Conservation (phyloP, 2,888 invertebrate species). For the Tinea pellionella region DNA sequence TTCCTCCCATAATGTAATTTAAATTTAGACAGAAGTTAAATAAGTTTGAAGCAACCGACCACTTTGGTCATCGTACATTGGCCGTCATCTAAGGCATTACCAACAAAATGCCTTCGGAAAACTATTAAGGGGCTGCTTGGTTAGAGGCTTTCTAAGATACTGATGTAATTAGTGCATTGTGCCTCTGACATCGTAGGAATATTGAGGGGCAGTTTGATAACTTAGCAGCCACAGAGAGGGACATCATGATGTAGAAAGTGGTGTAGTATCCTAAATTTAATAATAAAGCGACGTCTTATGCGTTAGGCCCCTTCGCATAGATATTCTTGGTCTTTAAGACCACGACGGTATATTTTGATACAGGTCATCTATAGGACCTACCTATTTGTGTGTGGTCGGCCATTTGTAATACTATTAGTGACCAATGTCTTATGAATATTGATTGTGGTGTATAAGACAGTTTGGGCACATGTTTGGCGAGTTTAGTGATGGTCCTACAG, state of each 20-base stretch:
- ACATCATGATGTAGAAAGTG: slow-evolving; percentile 46
- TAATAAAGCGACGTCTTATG: background rate
- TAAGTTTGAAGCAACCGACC: slow-evolving; percentile 20
- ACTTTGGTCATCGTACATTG: slow-evolving; percentile 55
- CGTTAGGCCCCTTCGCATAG: background rate
- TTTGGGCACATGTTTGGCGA: background rate
- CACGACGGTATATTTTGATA: background rate
- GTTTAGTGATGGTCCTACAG: background rate
- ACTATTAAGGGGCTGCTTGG: slow-evolving; percentile 69
- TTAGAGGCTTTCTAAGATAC: slow-evolving; percentile 65
- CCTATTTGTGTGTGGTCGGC: background rate
- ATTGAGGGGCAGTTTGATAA: slow-evolving; percentile 3
- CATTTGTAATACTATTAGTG: background rate
- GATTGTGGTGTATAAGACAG: background rate
- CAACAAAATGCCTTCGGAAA: slow-evolving; percentile 62
- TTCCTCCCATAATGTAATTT: background rate
- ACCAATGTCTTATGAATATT: background rate
- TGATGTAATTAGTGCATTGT: slow-evolving; percentile 58
- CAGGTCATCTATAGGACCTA: background rate
- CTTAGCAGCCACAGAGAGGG: background rate
- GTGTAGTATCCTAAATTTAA: slow-evolving; percentile 23
- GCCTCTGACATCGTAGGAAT: slow-evolving; percentile 40
- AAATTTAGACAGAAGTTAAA: background rate
- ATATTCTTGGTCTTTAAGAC: background rate
- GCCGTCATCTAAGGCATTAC: slow-evolving; percentile 65